A percentile compares a stretch with the other conserved stretches of the same genome.
Evolutionary conservation across 2,888 invertebrate genomes (phyloP).

Genomic region (Torymus aiolomorphi): DNA sequence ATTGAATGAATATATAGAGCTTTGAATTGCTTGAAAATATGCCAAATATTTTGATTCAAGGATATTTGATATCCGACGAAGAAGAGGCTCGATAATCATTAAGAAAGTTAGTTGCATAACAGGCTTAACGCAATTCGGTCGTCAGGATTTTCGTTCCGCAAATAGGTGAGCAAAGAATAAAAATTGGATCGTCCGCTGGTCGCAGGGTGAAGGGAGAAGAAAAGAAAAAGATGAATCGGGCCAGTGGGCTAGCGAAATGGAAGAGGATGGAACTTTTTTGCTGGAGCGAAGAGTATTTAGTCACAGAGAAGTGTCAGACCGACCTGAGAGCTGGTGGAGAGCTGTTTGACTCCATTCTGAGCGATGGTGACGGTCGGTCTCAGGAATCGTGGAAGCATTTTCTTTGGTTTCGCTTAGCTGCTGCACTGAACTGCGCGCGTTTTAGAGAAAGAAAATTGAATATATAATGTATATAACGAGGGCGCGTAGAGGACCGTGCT

Average conservation of each 20-base stretch:
- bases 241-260: background rate
- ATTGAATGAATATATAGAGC: too few relatives aligned
- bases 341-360: conserved; percentile 68
- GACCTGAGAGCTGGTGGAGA: conserved; percentile 71
- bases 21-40: too few relatives aligned
- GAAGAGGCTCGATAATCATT: too few relatives aligned
- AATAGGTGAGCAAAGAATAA: background rate
- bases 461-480: too few relatives aligned
- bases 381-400: conserved; percentile 71
- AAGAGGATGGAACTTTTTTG: background rate
- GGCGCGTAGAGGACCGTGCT: too few relatives aligned
- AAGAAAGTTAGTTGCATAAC: too few relatives aligned
- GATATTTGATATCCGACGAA: too few relatives aligned
- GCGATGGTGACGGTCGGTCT: conserved; percentile 67
- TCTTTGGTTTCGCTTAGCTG: conserved; percentile 43
- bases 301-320: conserved; percentile 20
- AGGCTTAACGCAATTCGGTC: too few relatives aligned
- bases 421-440: too few relatives aligned
- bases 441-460: too few relatives aligned
- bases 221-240: background rate
- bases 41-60: too few relatives aligned
- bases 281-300: background rate
- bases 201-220: background rate
- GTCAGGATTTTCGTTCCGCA: background rate
- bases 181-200: background rate